Evolutionary conservation across 1,140 invertebrate genomes (phyloP), one percentile per base, ranked within the genome.

Genomic region (Pararge aegeria): DNA sequence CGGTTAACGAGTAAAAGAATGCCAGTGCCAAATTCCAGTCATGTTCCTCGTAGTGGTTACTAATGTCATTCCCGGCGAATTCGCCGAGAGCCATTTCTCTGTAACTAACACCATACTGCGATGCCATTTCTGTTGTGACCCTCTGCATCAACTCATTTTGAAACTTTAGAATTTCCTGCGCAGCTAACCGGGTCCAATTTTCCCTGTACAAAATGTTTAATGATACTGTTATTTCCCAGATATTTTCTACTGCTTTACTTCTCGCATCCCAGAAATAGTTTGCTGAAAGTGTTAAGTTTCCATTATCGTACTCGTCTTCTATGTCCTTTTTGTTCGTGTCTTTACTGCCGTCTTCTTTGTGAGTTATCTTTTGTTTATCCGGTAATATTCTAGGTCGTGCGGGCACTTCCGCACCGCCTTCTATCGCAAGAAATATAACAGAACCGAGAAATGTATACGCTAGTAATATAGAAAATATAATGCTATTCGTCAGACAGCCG

Each of bases 1-100:
- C 96, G 9, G 98, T 99, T 49, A 99, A 92, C 16, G 97, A 98
- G 91, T 99, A 99, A 55, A 99, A 94, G 90, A 98, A 98, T 24
- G 97, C 96, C 66, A 96, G 94, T 15, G 97, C 96, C 80, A 98
- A 96, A 79, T 95, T 97, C 97, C 97, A 99, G 78, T 97, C 95
- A 74, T 94, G 93, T 50, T 94, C 90, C 48, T 93, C 90, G 44
- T 85, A 87, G 66, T 88, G 83, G 67, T 84, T 86, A 18, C 66
- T 77, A 37, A 78, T 60, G 18, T 88, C 85, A 44, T 71, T 75
- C 12, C 76, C 73, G 15, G 77, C 70, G 49, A 83, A 88, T 65
- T 90, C 90, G 1, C 90, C 90, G 0, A 91, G 65, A 21, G 90
- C 90, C 87, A 91, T 89, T 70, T 91, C 90, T 66, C 79, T 82